These are phyloP conservation scores for Orycteropus afer DNA, from an alignment of 2,113 vertebrate genomes.

Conservation along the genomic window DNA sequence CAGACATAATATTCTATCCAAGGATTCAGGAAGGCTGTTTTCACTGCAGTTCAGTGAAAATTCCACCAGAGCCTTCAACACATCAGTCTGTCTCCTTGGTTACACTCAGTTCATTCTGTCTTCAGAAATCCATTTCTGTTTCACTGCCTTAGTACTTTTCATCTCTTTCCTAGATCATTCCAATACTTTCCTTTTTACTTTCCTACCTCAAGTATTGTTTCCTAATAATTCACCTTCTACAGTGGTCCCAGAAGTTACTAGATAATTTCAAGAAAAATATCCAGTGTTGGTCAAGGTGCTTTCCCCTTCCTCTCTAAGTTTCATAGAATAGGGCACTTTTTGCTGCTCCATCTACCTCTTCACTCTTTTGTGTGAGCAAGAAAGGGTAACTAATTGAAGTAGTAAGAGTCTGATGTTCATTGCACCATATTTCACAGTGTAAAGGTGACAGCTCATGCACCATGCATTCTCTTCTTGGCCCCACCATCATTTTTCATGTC, in stretches of 20 bases:
- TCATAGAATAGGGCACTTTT: background rate
- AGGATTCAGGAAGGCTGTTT: background rate
- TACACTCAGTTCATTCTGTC: background rate
- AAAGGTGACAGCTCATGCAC: background rate
- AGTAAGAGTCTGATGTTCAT: background rate
- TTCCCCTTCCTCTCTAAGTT: background rate
- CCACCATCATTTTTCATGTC: background rate
- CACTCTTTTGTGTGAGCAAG: background rate
- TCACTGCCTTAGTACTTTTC: background rate
- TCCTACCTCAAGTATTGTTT: background rate
- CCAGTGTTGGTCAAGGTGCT: background rate
- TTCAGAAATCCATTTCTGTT: background rate
- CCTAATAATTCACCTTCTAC: background rate
- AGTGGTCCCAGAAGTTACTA: background rate
- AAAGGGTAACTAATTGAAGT: background rate
- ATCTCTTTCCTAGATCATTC: background rate
- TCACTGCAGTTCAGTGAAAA: background rate
- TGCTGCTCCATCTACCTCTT: background rate
- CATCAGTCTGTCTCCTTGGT: background rate
- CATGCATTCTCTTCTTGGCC: background rate
- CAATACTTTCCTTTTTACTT: background rate
- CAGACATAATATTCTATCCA: background rate
- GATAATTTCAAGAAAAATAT: background rate
- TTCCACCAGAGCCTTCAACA: background rate
- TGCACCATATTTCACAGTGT: rapidly evolving